Evolutionary conservation across 1,140 invertebrate genomes (phyloP).

Genomic region (Caligus rogercresseyi): DNA sequence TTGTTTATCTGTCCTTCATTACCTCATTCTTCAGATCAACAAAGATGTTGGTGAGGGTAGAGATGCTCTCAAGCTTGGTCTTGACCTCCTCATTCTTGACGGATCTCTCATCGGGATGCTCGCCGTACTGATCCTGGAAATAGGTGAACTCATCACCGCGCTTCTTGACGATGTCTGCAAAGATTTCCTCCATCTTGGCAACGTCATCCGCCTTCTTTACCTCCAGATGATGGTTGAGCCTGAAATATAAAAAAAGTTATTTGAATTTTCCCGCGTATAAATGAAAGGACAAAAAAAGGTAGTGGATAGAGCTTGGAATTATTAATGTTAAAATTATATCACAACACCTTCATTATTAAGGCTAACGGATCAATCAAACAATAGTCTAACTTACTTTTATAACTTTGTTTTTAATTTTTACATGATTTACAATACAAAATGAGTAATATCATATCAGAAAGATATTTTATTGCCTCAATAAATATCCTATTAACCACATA

Average conservation of each 20-base stretch:
- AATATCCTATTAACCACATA: no score
- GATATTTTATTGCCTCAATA: no score
- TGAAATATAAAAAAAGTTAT: constrained; percentile 7
- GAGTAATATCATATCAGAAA: no score
- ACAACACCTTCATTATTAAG: no score
- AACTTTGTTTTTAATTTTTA: no score
- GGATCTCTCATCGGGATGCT: constrained; percentile 20
- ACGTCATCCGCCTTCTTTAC: constrained; percentile 6
- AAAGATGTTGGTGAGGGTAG: constrained; percentile 10
- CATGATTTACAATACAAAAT: no score
- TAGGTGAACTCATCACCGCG: constrained; percentile 15
- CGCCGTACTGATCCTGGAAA: constrained; percentile 19
- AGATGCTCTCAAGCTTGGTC: constrained; percentile 8
- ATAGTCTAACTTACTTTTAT: no score
- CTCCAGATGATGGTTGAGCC: constrained; percentile 14
- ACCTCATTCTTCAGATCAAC: constrained; percentile 9
- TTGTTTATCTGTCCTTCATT: no score
- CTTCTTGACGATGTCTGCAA: constrained; percentile 16
- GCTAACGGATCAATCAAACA: no score
- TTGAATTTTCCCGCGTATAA: no score
- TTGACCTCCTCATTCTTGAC: constrained; percentile 10
- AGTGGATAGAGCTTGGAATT: no score
- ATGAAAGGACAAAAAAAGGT: neutral
- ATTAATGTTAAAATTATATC: no score
- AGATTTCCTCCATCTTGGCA: constrained; percentile 11